Conservation (phyloP, 2,888 invertebrate species). For the Noctuana brunneofusca region DNA sequence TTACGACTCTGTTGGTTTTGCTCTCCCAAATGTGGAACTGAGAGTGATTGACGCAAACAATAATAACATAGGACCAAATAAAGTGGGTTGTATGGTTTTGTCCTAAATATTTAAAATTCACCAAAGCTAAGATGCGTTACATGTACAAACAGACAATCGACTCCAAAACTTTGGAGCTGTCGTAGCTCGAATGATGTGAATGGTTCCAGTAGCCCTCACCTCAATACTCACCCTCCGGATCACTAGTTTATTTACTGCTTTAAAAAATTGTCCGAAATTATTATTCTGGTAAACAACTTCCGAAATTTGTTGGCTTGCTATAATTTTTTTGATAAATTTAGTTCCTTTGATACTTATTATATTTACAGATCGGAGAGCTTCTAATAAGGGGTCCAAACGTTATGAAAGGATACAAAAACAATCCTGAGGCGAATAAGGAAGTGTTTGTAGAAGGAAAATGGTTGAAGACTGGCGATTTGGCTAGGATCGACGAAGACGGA, state of each 20-base stretch:
- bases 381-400: slow-evolving; percentile 89
- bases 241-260: no score
- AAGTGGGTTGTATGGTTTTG: no score
- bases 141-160: no score
- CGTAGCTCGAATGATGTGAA: no score
- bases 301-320: neutral
- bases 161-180: no score
- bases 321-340: neutral
- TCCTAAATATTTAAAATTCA: no score
- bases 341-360: neutral
- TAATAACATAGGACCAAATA: slow-evolving; percentile 78
- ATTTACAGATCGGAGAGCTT: slow-evolving; percentile 85
- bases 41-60: slow-evolving; percentile 81
- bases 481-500: slow-evolving; percentile 85
- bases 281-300: no score
- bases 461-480: slow-evolving; percentile 89
- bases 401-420: slow-evolving; percentile 91
- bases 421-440: slow-evolving; percentile 87
- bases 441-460: slow-evolving; percentile 87
- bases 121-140: no score
- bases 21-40: slow-evolving; percentile 82
- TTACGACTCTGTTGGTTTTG: slow-evolving; percentile 76
- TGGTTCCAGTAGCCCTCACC: no score
- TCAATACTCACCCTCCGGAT: no score
- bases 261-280: no score